These are phyloP conservation scores for Ictidomys tridecemlineatus DNA, from an alignment of 2,113 vertebrate species.

Conservation along the genomic window DNA sequence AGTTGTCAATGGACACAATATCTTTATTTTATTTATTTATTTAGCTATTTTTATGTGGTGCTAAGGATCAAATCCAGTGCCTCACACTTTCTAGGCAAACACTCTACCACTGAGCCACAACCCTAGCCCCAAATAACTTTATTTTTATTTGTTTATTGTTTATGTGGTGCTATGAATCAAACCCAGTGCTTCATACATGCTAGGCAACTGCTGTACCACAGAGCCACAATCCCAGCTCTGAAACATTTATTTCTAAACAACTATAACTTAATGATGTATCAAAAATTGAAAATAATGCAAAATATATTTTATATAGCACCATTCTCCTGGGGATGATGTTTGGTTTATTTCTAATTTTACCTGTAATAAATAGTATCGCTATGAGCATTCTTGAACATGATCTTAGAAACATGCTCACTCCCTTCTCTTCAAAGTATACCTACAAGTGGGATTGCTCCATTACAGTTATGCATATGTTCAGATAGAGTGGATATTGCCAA, in stretches of 20 bases:
- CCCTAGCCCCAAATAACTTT: no score
- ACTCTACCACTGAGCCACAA: no score
- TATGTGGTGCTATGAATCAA: no score
- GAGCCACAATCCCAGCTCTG: no score
- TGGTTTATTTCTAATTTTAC: neutral
- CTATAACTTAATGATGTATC: neutral
- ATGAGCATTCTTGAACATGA: neutral
- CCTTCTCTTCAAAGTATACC: neutral
- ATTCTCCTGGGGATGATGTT: neutral
- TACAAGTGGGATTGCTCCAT: neutral
- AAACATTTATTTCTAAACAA: neutral
- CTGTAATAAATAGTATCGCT: neutral
- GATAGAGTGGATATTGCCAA: neutral
- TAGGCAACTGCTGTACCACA: no score
- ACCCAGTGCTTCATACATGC: no score
- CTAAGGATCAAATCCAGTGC: no score
- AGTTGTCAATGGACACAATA: no score
- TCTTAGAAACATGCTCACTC: neutral
- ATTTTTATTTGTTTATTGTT: no score
- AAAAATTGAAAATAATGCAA: neutral
- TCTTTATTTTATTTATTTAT: no score
- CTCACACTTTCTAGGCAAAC: no score
- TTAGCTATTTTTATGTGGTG: no score
- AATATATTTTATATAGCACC: neutral
- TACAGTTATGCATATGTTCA: neutral